Percentiles rank a stretch among this genome's conserved stretches.
phyloP scores from a whole-genome alignment of 1,140 invertebrate species.

The Aphaenogaster floridana region DNA sequence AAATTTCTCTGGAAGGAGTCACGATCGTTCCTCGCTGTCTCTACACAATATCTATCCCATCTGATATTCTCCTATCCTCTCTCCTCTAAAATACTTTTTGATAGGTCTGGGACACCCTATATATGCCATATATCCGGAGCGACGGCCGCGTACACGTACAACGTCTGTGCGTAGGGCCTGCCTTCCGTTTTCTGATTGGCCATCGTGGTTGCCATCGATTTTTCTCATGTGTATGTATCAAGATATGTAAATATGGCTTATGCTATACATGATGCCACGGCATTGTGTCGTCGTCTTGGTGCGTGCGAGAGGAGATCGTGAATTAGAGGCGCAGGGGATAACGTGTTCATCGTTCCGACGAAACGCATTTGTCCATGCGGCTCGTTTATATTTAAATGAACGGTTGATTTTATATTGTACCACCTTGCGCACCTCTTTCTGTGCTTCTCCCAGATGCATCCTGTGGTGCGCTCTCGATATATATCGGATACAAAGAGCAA shows the following conservation, averaged over 20 bases:
- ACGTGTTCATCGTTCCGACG: conserved; percentile 69
- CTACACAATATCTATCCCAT: not conserved
- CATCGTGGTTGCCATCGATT: conserved; percentile 37
- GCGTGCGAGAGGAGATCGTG: conserved; percentile 35
- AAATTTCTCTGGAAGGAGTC: conserved; percentile 8
- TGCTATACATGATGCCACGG: not conserved
- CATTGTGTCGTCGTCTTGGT: conserved; percentile 28
- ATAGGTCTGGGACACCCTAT: conserved; percentile 39
- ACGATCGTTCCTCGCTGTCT: not conserved
- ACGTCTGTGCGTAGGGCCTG: conserved; percentile 31
- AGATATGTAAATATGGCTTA: conserved; percentile 68
- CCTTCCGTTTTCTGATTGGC: conserved; percentile 66
- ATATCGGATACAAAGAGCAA: conserved; percentile 50
- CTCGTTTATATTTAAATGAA: conserved; percentile 77
- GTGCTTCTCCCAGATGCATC: not conserved
- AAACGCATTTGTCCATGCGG: conserved; percentile 67
- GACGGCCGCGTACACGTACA: conserved; percentile 10
- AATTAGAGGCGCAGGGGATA: conserved; percentile 65
- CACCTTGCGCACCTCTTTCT: conserved; percentile 55
- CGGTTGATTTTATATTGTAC: conserved; percentile 71
- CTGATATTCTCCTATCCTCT: not conserved
- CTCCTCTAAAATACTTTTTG: conserved; percentile 4
- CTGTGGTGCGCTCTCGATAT: conserved; percentile 34
- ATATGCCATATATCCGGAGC: conserved; percentile 8
- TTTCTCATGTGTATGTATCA: conserved; percentile 62